Base-by-base conservation (phyloP, 2,888 invertebrate genomes). In the Gymnocheta viridis region DNA sequence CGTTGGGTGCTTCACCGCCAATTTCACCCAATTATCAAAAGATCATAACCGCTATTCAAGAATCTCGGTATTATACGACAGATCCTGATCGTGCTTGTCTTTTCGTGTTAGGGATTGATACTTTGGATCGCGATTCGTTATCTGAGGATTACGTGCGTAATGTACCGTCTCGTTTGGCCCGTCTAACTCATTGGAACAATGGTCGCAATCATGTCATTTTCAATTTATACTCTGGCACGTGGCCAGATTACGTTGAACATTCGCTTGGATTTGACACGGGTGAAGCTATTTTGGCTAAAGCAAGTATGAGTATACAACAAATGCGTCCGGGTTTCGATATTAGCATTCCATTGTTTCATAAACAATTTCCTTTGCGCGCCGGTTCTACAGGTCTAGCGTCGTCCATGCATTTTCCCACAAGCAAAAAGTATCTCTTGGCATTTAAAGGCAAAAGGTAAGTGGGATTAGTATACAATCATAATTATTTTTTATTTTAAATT, bases 171-270 rank as follows among this genome's bases (percentile, higher is more conserved):
- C 95, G 96, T 88, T 92, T 98, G 83, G 94, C 95, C 86, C 94
- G 95, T 79, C 93, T 97, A 87, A 94, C 95, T 64, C 94, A 96
- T 88, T 98, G 98, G 98, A 98, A 98, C 91, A 96, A 96, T 91
- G 99, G 99, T 19, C 94, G 95, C 83, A 99, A 99, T 93, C 99
- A 99, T 93, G 93, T 99, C 70, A 96, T 99, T 89, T 99, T 99
- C 92, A 99, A 99, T 93, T 94, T 99, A 85, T 99, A 99, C 93
- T 98, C 99, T 77, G 99, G 99, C 38, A 99, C 99, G 17, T 99
- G 98, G 98, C 99, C 99, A 38, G 96, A 98, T 91, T 99, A 99
- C 92, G 95, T 95, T 70, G 98, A 98, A 92, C 96, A 97, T 90
- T 96, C 97, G 86, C 92, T 99, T 80, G 98, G 97, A 85, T 97